These are phyloP conservation scores for Watsonalla binaria DNA, from an alignment of 2,888 invertebrate species.

Conservation along the genomic window DNA sequence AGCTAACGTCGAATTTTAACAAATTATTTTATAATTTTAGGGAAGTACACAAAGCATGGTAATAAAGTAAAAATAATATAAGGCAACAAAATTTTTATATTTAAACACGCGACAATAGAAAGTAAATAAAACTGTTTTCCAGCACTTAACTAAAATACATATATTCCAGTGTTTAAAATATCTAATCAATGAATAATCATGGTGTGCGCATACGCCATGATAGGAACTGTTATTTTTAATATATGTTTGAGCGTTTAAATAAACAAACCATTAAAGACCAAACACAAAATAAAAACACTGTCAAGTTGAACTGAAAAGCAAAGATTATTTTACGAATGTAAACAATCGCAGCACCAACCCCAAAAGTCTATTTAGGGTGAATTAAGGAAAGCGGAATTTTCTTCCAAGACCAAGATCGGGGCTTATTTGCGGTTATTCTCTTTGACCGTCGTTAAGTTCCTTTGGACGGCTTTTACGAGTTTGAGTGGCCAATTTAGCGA, in stretches of 20 bases:
- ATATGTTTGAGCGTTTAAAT: not conserved
- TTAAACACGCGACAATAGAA: no score
- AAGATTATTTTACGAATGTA: conserved; percentile 63
- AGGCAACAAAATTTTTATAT: no score
- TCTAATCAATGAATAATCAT: no score
- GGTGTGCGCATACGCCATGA: not conserved
- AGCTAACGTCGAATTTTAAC: no score
- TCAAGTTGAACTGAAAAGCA: conserved; percentile 40
- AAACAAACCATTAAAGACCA: conserved; percentile 4
- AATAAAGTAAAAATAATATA: no score
- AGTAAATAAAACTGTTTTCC: no score
- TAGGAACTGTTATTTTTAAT: no score
- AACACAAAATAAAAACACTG: conserved; percentile 30
- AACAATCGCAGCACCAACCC: conserved; percentile 61
- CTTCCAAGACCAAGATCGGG: conserved; percentile 69
- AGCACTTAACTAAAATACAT: no score
- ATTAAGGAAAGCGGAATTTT: conserved; percentile 75
- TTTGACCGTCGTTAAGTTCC: conserved; percentile 78
- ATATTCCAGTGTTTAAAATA: no score
- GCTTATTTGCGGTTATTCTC: conserved; percentile 79
- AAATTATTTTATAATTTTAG: no score
- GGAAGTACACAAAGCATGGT: no score
- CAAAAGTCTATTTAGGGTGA: conserved; percentile 68
- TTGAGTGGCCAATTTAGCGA: conserved; percentile 76
- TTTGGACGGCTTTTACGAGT: conserved; percentile 74